These are phyloP conservation scores for Erythrolamprus reginae DNA, from an alignment of 2,113 vertebrate species.

Conservation along the genomic window DNA sequence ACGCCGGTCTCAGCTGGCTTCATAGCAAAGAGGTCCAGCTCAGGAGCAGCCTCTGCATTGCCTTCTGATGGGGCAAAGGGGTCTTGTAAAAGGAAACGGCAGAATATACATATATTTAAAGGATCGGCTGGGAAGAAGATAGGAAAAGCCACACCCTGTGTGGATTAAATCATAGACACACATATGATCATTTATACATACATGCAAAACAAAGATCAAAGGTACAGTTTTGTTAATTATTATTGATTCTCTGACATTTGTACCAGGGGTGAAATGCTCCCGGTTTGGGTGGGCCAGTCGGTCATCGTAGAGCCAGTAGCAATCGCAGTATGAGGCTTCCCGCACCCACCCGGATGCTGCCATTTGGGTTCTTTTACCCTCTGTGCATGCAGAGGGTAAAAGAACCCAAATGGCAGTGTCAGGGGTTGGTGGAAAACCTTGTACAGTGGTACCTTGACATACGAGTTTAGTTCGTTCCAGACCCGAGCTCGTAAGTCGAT, in stretches of 20 bases:
- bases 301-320: no score
- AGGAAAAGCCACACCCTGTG: slow-evolving; percentile 48
- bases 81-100: slow-evolving; percentile 83
- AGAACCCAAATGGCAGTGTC: no score
- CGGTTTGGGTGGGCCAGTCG: no score
- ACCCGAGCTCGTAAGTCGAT: no score
- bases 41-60: slow-evolving; percentile 87
- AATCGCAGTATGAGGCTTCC: no score
- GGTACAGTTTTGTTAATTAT: neutral
- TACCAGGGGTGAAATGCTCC: no score
- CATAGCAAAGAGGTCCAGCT: slow-evolving; percentile 99
- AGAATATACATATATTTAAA: slow-evolving; percentile 64
- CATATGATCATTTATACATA: slow-evolving; percentile 41
- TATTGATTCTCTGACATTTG: neutral
- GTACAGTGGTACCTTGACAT: no score
- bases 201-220: neutral
- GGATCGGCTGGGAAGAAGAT: slow-evolving; percentile 73
- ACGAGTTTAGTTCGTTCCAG: no score
- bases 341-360: no score
- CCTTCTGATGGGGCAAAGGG: slow-evolving; percentile 97
- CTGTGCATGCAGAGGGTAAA: no score
- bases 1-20: slow-evolving; percentile 84
- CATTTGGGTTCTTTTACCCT: no score
- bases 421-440: no score
- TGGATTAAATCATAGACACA: slow-evolving; percentile 38